Conservation (phyloP, 2,888 invertebrate genomes). For the Platyscelio sp. region DNA sequence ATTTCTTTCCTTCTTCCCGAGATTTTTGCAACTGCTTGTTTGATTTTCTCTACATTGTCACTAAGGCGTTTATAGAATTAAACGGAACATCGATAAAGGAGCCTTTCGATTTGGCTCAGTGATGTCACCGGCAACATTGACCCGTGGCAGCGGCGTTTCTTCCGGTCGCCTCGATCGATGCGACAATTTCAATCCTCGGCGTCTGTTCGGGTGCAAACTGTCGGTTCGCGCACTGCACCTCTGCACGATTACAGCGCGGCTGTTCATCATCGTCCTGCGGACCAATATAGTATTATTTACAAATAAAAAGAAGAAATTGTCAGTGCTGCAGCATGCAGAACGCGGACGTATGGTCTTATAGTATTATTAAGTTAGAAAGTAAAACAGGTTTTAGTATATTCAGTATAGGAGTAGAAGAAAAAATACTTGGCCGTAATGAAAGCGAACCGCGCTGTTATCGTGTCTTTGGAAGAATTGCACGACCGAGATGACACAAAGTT, state of each 20-base stretch:
- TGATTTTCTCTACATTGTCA: background rate
- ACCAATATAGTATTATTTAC: slow-evolving; percentile 60
- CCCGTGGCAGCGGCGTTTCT: background rate
- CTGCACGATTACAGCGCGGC: background rate
- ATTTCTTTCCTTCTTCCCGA: slow-evolving; percentile 7
- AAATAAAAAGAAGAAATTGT: slow-evolving; percentile 48
- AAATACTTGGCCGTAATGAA: slow-evolving; percentile 47
- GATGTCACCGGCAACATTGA: slow-evolving; percentile 16
- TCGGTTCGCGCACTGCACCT: background rate
- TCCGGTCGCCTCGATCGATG: slow-evolving; percentile 29
- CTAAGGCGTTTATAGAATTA: slow-evolving; percentile 38
- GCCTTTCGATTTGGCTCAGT: slow-evolving; percentile 27
- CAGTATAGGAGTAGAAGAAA: slow-evolving; percentile 31
- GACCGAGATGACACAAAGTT: background rate
- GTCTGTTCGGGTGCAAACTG: background rate
- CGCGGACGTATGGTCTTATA: slow-evolving; percentile 51
- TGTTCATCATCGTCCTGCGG: slow-evolving; percentile 8
- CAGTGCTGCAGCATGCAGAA: slow-evolving; percentile 45
- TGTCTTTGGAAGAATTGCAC: slow-evolving; percentile 4
- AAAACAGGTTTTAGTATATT: slow-evolving; percentile 56
- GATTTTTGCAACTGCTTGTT: background rate
- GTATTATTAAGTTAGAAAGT: slow-evolving; percentile 67
- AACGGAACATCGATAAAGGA: slow-evolving; percentile 28
- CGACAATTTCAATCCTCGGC: slow-evolving; percentile 5
- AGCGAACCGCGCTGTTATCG: slow-evolving; percentile 25